These are phyloP conservation scores for Orchestes rusci DNA, from an alignment of 2,888 invertebrate genomes.

Conservation along the genomic window DNA sequence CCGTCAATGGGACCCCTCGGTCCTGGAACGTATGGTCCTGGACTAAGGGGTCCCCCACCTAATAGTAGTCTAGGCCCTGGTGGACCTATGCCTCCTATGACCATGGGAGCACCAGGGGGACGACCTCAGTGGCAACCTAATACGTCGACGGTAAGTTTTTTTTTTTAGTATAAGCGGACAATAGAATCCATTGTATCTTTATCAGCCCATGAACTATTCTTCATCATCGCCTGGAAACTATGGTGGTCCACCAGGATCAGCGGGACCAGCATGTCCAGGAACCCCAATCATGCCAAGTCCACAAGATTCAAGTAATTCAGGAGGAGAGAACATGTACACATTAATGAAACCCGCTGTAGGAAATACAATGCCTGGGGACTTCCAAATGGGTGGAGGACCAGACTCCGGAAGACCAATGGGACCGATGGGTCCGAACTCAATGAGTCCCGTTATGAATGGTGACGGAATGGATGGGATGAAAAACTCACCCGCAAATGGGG, in stretches of 20 bases:
- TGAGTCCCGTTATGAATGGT: constrained; percentile 86
- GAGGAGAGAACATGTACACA: constrained; percentile 94
- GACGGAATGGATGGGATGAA: constrained; percentile 97
- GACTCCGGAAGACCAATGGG: constrained; percentile 75
- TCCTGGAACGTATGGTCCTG: constrained; percentile 69
- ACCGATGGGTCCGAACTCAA: constrained; percentile 77
- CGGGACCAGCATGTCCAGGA: constrained; percentile 91
- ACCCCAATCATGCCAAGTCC: constrained; percentile 99
- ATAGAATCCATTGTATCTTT: too few species aligned
- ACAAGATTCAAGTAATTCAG: constrained; percentile 85
- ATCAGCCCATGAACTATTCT: constrained; percentile 88
- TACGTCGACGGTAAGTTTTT: constrained; percentile 62
- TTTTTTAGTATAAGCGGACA: too few species aligned
- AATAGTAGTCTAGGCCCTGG: constrained; percentile 58
- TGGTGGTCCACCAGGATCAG: constrained; percentile 88
- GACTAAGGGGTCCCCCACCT: constrained; percentile 78
- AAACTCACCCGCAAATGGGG: constrained; percentile 91
- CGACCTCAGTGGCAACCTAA: constrained; percentile 84
- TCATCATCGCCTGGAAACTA: constrained; percentile 96
- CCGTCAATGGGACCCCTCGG: constrained; percentile 88
- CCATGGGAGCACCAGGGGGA: constrained; percentile 67
- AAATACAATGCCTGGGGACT: constrained; percentile 70
- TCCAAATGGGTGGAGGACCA: constrained; percentile 63
- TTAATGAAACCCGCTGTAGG: constrained; percentile 92
- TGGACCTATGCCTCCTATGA: constrained; percentile 81